A percentile compares a stretch with the other conserved stretches of the same genome.
Conservation (phyloP, 2,797 vertebrate genomes). For the Alcedo atthis region DNA sequence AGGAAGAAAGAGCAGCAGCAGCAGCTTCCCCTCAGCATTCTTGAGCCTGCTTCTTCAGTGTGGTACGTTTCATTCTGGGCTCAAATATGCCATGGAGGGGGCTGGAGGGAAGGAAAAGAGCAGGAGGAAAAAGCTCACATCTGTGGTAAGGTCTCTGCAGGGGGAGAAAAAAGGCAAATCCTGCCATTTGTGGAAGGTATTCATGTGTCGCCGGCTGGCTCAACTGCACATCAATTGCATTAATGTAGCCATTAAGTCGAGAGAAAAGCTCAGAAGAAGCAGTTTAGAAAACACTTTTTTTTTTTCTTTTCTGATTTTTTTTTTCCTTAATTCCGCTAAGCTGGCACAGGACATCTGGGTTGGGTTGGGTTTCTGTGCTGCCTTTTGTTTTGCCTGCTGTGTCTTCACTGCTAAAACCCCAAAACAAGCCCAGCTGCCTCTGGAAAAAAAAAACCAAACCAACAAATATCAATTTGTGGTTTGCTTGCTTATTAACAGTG, state of each 20-base stretch:
- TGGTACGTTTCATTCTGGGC: not conserved
- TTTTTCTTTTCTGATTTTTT: not conserved
- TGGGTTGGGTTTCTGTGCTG: not conserved
- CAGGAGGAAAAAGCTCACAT: constrained; percentile 33
- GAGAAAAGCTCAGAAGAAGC: constrained; percentile 53
- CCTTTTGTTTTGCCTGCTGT: constrained; percentile 25
- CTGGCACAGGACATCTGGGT: constrained; percentile 2
- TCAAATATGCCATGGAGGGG: constrained; percentile 18
- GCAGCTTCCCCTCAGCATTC: not conserved
- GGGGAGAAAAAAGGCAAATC: constrained; percentile 38
- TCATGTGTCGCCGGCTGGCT: constrained; percentile 44
- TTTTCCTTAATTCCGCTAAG: constrained; percentile 24
- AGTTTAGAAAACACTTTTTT: constrained; percentile 53
- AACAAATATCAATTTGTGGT: not conserved
- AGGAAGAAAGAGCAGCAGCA: not conserved
- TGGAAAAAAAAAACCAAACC: too few species aligned
- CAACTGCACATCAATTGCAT: constrained; percentile 60
- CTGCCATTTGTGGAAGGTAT: constrained; percentile 52
- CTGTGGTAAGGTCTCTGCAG: constrained; percentile 41
- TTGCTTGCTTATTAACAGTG: not conserved
- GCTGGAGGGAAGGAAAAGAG: not conserved
- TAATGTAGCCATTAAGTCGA: constrained; percentile 55
- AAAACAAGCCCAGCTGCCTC: constrained; percentile 42
- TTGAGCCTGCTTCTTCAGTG: not conserved
- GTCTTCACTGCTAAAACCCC: constrained; percentile 1